Percentiles rank a stretch among this genome's conserved stretches.
phyloP scores from a whole-genome alignment of 2,113 vertebrate genomes.

The Eurystomus gularis region DNA sequence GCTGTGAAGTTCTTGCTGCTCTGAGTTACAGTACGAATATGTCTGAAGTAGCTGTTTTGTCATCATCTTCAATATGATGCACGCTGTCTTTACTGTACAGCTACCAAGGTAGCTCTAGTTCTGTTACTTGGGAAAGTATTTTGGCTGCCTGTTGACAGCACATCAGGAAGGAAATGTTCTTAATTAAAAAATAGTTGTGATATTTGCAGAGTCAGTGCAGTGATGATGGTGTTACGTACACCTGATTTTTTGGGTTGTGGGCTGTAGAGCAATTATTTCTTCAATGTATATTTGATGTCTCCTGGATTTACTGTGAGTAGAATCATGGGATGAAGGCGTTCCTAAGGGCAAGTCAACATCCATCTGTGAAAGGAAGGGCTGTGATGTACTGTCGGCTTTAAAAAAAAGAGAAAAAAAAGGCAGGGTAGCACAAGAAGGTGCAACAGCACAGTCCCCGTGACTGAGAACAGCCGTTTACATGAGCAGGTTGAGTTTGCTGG shows the following conservation, averaged over 20 bases:
- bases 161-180: not conserved
- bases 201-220: not conserved
- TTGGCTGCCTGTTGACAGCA: not conserved
- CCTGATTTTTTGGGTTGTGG: not conserved
- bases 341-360: not conserved
- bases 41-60: not conserved
- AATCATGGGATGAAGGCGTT: not conserved
- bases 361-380: not conserved
- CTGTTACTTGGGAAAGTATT: not conserved
- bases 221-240: not conserved
- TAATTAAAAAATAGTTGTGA: not conserved
- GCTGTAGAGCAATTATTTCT: not conserved
- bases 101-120: not conserved
- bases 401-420: not conserved
- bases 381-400: not conserved
- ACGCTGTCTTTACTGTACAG: not conserved
- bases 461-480: not conserved
- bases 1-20: not conserved
- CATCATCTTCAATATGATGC: not conserved
- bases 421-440: not conserved
- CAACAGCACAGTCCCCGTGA: not conserved
- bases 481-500: not conserved
- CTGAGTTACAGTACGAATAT: not conserved
- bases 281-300: not conserved
- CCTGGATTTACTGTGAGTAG: not conserved